Evolutionary conservation across 2,113 vertebrate species (phyloP).

Genomic region (Brachyhypopomus gauderio): DNA sequence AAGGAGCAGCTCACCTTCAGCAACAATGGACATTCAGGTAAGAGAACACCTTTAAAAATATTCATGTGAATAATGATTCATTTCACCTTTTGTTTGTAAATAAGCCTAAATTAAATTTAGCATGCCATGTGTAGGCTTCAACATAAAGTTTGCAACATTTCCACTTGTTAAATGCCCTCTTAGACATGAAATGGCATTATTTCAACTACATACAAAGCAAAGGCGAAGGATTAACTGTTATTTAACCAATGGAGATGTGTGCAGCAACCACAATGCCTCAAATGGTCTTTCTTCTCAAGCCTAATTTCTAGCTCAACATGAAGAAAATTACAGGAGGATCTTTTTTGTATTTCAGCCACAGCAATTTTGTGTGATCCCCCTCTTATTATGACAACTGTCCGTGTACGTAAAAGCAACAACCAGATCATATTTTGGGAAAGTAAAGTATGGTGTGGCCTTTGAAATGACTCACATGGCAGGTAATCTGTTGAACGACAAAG

Average conservation of each 20-base stretch:
- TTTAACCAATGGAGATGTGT: slow-evolving; percentile 27
- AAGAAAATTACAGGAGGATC: slow-evolving; percentile 64
- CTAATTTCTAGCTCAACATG: slow-evolving; percentile 57
- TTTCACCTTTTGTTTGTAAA: neutral
- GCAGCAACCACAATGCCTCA: slow-evolving; percentile 18
- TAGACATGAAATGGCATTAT: neutral
- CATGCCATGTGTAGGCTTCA: too few species aligned
- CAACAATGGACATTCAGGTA: slow-evolving; percentile 93
- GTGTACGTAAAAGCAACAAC: slow-evolving; percentile 33
- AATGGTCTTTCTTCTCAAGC: slow-evolving; percentile 34
- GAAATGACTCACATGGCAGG: slow-evolving; percentile 13
- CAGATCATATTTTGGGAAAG: slow-evolving; percentile 44
- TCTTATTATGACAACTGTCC: slow-evolving; percentile 64
- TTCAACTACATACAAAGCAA: neutral
- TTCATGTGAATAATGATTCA: neutral
- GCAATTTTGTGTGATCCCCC: slow-evolving; percentile 68
- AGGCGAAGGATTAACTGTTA: slow-evolving; percentile 30
- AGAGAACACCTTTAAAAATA: slow-evolving; percentile 47
- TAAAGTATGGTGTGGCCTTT: slow-evolving; percentile 41
- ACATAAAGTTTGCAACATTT: neutral
- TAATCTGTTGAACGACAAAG: slow-evolving; percentile 40
- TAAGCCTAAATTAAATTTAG: neutral
- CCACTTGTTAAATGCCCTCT: neutral
- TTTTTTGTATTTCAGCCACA: slow-evolving; percentile 55
- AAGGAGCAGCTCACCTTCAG: slow-evolving; percentile 80